Conservation (phyloP, 2,888 invertebrate species). For the Diaperis boleti region DNA sequence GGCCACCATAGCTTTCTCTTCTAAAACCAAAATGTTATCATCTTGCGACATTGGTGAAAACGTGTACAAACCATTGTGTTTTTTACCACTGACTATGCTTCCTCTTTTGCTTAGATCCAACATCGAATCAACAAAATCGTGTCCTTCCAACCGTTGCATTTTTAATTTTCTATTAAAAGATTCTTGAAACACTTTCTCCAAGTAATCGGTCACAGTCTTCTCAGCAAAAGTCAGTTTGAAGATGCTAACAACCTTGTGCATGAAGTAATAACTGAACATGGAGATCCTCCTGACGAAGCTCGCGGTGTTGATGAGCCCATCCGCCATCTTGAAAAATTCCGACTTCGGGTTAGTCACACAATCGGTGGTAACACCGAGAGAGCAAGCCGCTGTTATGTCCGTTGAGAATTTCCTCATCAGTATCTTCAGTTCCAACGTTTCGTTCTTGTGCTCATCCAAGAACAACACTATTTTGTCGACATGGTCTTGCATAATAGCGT, state of each 20-base stretch:
- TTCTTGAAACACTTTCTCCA: constrained; percentile 39
- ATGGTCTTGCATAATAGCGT: background rate
- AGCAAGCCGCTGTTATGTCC: constrained; percentile 63
- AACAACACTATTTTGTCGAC: background rate
- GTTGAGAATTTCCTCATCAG: constrained; percentile 29
- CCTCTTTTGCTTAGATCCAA: background rate
- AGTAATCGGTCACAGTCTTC: constrained; percentile 50
- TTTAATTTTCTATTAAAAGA: background rate
- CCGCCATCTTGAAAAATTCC: constrained; percentile 57
- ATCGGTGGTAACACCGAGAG: constrained; percentile 62
- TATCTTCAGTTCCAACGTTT: constrained; percentile 18
- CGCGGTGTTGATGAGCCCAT: constrained; percentile 52
- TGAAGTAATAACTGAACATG: constrained; percentile 45
- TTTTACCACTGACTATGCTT: background rate
- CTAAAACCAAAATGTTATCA: background rate
- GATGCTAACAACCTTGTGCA: constrained; percentile 48
- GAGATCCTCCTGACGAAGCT: constrained; percentile 46
- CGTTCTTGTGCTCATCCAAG: background rate
- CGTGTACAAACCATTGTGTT: background rate
- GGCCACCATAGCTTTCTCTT: constrained; percentile 5
- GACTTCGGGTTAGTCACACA: constrained; percentile 56
- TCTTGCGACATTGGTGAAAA: too few species aligned
- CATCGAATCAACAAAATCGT: background rate
- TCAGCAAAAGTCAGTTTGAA: constrained; percentile 53
- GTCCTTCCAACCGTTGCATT: background rate